Evolutionary conservation across 2,113 vertebrate species (phyloP).

Genomic region (Rhegmatorhina hoffmannsi): DNA sequence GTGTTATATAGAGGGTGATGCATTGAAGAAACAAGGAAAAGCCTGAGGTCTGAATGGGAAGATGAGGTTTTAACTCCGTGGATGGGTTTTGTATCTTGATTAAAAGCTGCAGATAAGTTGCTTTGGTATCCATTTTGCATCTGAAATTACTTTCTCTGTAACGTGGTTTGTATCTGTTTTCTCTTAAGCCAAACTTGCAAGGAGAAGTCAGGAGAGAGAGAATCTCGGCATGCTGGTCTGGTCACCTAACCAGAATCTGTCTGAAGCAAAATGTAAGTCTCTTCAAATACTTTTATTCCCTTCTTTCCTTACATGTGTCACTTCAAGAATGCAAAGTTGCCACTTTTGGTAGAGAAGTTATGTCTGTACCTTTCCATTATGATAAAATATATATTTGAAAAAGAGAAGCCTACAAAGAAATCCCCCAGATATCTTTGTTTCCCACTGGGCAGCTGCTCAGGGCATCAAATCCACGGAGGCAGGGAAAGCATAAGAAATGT

Average conservation of each 20-base stretch:
- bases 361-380: neutral
- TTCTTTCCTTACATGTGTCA: neutral
- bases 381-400: constrained; percentile 9
- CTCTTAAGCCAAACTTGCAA: constrained; percentile 81
- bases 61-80: constrained; percentile 3
- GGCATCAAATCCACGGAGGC: accelerated
- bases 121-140: constrained; percentile 37
- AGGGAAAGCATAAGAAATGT: neutral
- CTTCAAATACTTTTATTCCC: neutral
- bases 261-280: constrained; percentile 92
- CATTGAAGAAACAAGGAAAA: constrained; percentile 24
- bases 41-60: constrained; percentile 33
- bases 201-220: constrained; percentile 88
- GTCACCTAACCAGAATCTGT: constrained; percentile 90
- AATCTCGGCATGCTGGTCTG: constrained; percentile 96
- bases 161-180: constrained; percentile 56
- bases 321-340: neutral
- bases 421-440: neutral
- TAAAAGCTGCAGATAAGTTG: constrained; percentile 22
- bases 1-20: neutral
- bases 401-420: neutral
- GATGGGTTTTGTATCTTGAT: constrained; percentile 29
- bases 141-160: constrained; percentile 14
- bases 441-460: neutral
- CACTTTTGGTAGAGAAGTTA: neutral